Base-by-base conservation (phyloP, 2,888 invertebrate genomes). In the Monochamus alternatus region DNA sequence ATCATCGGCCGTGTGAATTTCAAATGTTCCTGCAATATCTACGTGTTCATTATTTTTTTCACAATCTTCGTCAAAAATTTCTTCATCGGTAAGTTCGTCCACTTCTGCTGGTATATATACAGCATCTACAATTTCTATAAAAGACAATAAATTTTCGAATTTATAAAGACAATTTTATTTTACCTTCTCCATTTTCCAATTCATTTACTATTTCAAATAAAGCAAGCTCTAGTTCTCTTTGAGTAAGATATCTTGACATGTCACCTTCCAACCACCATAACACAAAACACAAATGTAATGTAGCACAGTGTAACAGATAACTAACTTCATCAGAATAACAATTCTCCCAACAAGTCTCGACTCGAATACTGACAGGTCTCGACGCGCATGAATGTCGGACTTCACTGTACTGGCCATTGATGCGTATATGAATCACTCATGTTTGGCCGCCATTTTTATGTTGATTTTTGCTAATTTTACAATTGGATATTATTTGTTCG, bases 151-250 rank as follows among this genome's bases (percentile, higher is more conserved):
- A 22, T 58, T 58, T 58, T 58, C 22, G 22, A 14, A 22, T 22
- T 58, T 58, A 58, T 58, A 58, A 58, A 58, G 55, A 58, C 14
- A 7, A 63, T 63, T 63, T 63, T 63, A 63, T 63, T 63, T 63
- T 63, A 43, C 43, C 12, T 43, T 63, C 7, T 3, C 30, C 38
- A 63, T 63, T 63, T 63, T 43, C 14, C n/a, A 58, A n/a, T 58
- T 58, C 55, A 58, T 58, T 58, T 47, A 47, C 47, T 12, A 12
- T 12, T 12, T 47, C 47, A 47, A 47, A 47, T 8, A 47, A 47
- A 47, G 55, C 55, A 58, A 58, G 55, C 22, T 58, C 55, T 58
- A 58, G 22, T 58, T 58, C 55, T 14, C 55, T 58, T 12, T 58
- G 55, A 3, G 55, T 58, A 14, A 58, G 55, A 58, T 58, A 58